Conservation (phyloP, 2,113 vertebrate genomes). For the Plectropomus leopardus region DNA sequence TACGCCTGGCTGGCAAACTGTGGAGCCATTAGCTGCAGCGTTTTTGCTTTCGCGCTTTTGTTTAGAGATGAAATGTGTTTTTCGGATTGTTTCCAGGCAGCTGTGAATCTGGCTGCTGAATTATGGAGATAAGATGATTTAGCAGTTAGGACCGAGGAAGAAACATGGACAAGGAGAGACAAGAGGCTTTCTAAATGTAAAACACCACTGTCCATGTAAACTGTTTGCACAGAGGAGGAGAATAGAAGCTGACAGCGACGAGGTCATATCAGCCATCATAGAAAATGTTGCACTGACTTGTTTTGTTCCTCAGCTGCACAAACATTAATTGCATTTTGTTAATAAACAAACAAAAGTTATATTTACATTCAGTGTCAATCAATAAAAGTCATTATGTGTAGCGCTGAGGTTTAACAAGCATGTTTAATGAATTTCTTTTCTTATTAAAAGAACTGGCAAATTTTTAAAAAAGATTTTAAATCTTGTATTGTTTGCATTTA, state of each 20-base stretch:
- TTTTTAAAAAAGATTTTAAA: background rate
- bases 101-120: conserved; percentile 36
- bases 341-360: too few relatives aligned
- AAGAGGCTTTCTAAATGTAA: conserved; percentile 51
- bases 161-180: conserved; percentile 28
- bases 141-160: conserved; percentile 21
- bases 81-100: conserved; percentile 33
- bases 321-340: too few relatives aligned
- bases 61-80: conserved; percentile 28
- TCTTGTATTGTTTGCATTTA: background rate
- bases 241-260: conserved; percentile 6
- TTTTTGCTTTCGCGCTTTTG: conserved; percentile 23
- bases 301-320: background rate
- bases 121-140: conserved; percentile 61
- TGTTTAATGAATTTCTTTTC: background rate
- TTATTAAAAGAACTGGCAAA: too few relatives aligned
- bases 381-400: too few relatives aligned
- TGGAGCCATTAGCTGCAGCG: background rate
- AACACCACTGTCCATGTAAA: conserved; percentile 7
- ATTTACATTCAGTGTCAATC: too few relatives aligned
- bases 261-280: background rate
- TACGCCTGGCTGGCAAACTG: background rate
- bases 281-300: conserved; percentile 4
- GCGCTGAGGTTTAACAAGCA: background rate
- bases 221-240: background rate